These are phyloP conservation scores for Latrodectus geometricus DNA, from an alignment of 1,140 invertebrate species.

Conservation along the genomic window DNA sequence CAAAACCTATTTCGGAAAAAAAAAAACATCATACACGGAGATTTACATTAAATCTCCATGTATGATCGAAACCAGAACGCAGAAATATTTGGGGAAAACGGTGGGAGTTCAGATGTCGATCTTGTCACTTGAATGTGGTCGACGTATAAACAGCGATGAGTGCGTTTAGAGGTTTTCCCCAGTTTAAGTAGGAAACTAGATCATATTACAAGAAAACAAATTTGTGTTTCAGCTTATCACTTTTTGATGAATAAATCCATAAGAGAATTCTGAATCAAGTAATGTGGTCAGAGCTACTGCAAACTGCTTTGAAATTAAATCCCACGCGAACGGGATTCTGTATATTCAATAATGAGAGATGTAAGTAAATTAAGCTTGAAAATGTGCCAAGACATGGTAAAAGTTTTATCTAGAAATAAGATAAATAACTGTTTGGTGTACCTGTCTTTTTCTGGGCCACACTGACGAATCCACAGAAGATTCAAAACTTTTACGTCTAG, in stretches of 20 bases:
- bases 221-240: no score
- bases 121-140: no score
- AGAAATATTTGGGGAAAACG: no score
- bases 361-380: background rate
- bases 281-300: background rate
- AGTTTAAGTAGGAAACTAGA: no score
- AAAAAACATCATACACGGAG: no score
- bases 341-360: background rate
- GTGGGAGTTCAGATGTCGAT: no score
- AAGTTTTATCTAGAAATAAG: background rate
- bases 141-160: no score
- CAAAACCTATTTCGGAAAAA: no score
- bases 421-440: background rate
- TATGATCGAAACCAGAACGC: no score
- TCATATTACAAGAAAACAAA: no score
- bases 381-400: background rate
- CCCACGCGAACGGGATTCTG: background rate
- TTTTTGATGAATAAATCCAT: background rate
- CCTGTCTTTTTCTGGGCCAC: conserved; percentile 45
- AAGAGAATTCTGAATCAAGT: background rate
- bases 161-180: no score
- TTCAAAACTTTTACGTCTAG: conserved; percentile 49
- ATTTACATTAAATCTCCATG: no score
- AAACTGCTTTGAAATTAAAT: background rate
- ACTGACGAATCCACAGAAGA: conserved; percentile 45